These are phyloP conservation scores for Cyphomyrus plagiostoma DNA, from an alignment of 2,113 vertebrate genomes.

Conservation along the genomic window DNA sequence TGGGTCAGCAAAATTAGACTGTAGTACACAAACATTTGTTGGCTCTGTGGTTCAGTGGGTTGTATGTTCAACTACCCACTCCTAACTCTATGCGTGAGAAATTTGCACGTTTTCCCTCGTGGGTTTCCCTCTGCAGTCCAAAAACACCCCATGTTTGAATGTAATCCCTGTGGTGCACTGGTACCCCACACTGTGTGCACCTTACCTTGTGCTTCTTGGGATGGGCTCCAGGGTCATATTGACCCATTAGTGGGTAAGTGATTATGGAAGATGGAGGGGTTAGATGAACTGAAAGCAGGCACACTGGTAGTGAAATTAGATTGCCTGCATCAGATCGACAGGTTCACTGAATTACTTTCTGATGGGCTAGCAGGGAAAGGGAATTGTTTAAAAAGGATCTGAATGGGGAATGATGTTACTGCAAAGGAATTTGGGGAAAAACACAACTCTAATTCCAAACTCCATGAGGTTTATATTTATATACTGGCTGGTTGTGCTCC, in stretches of 20 bases:
- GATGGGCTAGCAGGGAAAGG: not conserved
- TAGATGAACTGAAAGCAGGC: not conserved
- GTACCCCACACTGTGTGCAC: not conserved
- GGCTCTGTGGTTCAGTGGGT: not conserved
- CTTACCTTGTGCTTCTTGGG: not conserved
- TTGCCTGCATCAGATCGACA: not conserved
- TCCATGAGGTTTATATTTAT: not conserved
- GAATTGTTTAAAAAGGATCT: not conserved
- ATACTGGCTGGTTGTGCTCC: not conserved
- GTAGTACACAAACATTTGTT: not conserved
- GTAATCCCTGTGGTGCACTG: not conserved
- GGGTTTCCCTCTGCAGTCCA: not conserved
- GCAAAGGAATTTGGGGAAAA: not conserved
- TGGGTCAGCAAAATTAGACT: not conserved
- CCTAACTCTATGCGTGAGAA: not conserved
- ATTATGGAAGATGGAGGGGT: not conserved
- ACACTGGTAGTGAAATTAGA: not conserved
- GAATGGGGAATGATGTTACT: not conserved
- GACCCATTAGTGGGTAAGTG: not conserved
- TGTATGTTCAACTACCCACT: not conserved
- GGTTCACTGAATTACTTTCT: not conserved
- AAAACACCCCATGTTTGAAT: not conserved
- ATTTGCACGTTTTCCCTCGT: not conserved
- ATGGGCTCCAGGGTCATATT: not conserved
- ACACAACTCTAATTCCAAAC: not conserved